Base-by-base conservation (phyloP, 2,113 vertebrate species). In the Poeciliopsis prolifica region DNA sequence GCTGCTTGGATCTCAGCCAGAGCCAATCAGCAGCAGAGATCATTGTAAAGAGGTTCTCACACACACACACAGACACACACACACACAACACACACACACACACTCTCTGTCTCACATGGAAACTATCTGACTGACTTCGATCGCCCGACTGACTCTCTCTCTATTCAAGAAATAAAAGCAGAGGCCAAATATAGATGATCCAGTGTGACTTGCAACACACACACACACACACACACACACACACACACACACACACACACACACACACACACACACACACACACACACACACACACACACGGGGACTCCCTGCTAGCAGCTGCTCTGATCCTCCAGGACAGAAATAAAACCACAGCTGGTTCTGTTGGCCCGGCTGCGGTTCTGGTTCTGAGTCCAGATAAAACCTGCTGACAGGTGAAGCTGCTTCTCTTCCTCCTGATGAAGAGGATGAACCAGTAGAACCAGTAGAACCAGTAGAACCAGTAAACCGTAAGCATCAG, bases 101-200 rank as follows among this genome's bases (percentile, higher is more conserved):
- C 61, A 0, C 61, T 12, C 22, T 4, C 1, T 29, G 31, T 70
- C 51, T 78, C 81, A 72, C 3, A 77, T 85, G 86, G 86, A 87
- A 87, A 87, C 86, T 87, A 87, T 87, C 82, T 85, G 51, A 68
- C 66, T 42, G 79, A 78, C 82, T 87, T 82, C 82, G 85, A 80
- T 78, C 61, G 0, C 29, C 13, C 17, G 51, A 71, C 74, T 84
- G 78, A 66, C 79, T 75, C 37, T 12, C 37, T 12, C 28, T 69
- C 80, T 70, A 68, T 66, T 40, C 44, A 73, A 58, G 68, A 68
- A 68, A 80, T 80, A 83, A 86, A 86, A 83, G 70, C 73, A 65
- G 35, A 48, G 30, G 37, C 76, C 60, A 13, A 79, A 83, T 79
- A 75, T 83, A 83, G 76, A 44, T 37, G 69, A 76, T 60, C 31